phyloP scores from a whole-genome alignment of 2,888 invertebrate genomes.

The Vandiemenella viatica region DNA sequence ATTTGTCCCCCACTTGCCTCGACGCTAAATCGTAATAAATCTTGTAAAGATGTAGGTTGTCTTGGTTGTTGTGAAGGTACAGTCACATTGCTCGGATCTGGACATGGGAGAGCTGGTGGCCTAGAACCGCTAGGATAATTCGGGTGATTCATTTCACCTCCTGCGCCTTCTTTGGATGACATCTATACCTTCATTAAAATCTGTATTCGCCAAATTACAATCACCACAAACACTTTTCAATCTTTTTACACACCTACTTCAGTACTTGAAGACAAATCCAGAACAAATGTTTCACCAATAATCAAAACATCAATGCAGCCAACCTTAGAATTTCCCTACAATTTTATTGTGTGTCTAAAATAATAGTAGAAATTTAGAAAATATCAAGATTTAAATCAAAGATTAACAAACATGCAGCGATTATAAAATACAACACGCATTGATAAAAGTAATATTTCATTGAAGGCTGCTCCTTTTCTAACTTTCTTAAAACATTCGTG shows the following conservation, averaged over 20 bases:
- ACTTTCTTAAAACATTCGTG: neutral
- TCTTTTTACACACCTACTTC: too few species aligned
- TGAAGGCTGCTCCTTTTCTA: neutral
- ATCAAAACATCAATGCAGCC: too few species aligned
- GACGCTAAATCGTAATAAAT: slow-evolving; percentile 52
- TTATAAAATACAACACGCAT: neutral
- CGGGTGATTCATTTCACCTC: neutral
- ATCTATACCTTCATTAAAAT: neutral
- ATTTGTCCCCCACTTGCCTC: slow-evolving; percentile 35
- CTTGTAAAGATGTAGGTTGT: slow-evolving; percentile 32
- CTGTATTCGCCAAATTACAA: too few species aligned
- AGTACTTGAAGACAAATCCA: too few species aligned
- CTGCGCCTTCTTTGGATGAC: neutral
- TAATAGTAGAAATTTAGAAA: too few species aligned
- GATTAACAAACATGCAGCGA: neutral
- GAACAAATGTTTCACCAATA: too few species aligned
- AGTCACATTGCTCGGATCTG: slow-evolving; percentile 5
- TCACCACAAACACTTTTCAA: too few species aligned
- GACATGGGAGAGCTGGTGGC: neutral
- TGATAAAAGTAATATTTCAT: neutral
- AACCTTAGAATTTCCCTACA: too few species aligned
- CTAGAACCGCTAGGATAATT: too few species aligned
- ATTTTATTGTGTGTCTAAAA: too few species aligned
- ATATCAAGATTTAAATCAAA: too few species aligned
- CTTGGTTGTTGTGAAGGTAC: slow-evolving; percentile 12